Conservation (phyloP, 2,888 invertebrate species). For the Hemithea aestivaria region DNA sequence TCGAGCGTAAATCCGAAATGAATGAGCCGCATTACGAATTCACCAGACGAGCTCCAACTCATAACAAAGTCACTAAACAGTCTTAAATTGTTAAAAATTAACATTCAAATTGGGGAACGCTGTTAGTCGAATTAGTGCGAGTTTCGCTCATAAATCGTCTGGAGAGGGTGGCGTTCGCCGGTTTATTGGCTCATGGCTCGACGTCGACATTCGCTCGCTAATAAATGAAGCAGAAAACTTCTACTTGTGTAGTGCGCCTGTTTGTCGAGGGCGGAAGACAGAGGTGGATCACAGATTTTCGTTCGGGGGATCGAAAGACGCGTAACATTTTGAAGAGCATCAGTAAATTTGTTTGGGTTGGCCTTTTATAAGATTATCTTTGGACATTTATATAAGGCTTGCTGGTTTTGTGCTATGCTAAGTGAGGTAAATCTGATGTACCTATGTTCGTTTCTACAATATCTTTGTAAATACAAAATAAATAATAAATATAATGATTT, state of each 20-base stretch:
- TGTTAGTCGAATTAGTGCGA: constrained; percentile 75
- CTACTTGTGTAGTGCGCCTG: constrained; percentile 60
- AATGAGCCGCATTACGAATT: constrained; percentile 49
- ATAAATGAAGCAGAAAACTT: constrained; percentile 78
- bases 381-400: no score
- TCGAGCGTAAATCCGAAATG: constrained; percentile 47
- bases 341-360: no score
- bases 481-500: no score
- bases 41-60: constrained; percentile 52
- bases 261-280: constrained; percentile 61
- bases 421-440: no score
- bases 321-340: no score
- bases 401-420: no score
- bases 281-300: no score
- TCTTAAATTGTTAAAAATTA: constrained; percentile 76
- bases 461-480: no score
- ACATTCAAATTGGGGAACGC: constrained; percentile 73
- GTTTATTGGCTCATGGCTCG: constrained; percentile 69
- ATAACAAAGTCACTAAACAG: constrained; percentile 65
- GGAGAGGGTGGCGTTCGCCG: constrained; percentile 63
- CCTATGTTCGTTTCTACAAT: no score
- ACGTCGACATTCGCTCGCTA: constrained; percentile 68
- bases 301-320: no score
- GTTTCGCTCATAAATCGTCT: constrained; percentile 73
- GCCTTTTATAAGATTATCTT: no score